phyloP scores from a whole-genome alignment of 2,888 invertebrate genomes.

The Ommatoiulus sabulosus region DNA sequence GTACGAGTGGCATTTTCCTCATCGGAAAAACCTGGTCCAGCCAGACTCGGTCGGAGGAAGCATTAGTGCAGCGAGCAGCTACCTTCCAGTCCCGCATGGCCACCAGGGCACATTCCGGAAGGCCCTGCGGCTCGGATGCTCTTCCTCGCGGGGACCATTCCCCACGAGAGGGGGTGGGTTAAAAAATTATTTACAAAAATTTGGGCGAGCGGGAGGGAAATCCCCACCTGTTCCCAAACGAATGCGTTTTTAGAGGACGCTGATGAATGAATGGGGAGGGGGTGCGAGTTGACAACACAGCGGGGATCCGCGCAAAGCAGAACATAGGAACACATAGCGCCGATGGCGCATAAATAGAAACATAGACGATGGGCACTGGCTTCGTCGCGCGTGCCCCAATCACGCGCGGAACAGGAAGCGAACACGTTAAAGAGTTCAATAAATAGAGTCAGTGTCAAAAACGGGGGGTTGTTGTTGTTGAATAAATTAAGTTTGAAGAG shows the following conservation, averaged over 20 bases:
- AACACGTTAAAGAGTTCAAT: slow-evolving; percentile 1
- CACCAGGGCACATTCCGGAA: no score
- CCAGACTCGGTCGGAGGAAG: neutral
- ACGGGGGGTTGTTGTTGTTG: neutral
- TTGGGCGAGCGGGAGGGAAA: neutral
- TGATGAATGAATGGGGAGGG: slow-evolving; percentile 8
- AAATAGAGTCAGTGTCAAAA: slow-evolving; percentile 16
- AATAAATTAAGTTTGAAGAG: slow-evolving; percentile 1
- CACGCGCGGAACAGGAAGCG: neutral
- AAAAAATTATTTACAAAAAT: neutral
- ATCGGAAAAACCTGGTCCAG: neutral
- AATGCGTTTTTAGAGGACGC: neutral
- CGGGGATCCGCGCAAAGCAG: neutral
- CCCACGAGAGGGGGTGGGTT: neutral
- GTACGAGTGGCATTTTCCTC: no score
- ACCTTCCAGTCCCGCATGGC: slow-evolving; percentile 8
- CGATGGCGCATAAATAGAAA: neutral
- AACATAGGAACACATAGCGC: slow-evolving; percentile 19
- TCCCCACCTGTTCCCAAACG: slow-evolving; percentile 13
- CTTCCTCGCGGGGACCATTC: neutral
- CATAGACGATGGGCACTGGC: neutral
- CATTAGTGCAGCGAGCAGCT: neutral
- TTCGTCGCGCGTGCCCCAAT: neutral
- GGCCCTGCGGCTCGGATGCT: neutral
- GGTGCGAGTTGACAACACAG: neutral